These are phyloP conservation scores for Pogonomyrmex barbatus DNA, from an alignment of 1,140 invertebrate genomes.

Conservation along the genomic window DNA sequence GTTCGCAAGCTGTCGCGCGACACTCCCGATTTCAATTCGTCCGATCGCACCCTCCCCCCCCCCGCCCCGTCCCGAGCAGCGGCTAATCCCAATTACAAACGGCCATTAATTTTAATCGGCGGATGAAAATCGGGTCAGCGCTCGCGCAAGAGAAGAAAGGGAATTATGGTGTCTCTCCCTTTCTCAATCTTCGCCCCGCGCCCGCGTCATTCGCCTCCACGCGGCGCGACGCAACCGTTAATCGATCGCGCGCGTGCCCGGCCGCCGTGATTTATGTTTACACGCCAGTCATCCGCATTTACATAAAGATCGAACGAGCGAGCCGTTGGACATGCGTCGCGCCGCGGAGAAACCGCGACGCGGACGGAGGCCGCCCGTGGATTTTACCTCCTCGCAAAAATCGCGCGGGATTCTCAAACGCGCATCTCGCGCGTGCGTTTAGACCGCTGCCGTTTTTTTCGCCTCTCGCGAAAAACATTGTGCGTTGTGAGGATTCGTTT, in stretches of 20 bases:
- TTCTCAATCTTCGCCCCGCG: not conserved
- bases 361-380: not conserved
- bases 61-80: not conserved
- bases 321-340: not conserved
- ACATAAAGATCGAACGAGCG: slow-evolving; percentile 51
- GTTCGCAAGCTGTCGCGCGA: slow-evolving; percentile 46
- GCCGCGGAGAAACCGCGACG: not conserved
- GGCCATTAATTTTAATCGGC: slow-evolving; percentile 49
- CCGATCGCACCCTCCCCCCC: slow-evolving; percentile 7
- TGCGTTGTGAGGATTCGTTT: not conserved
- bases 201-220: not conserved
- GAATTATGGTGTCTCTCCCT: slow-evolving; percentile 35
- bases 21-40: slow-evolving; percentile 43
- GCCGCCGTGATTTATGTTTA: slow-evolving; percentile 79
- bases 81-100: slow-evolving; percentile 57
- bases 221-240: slow-evolving; percentile 12
- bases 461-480: too few species aligned
- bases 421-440: too few species aligned
- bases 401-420: not conserved
- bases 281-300: slow-evolving; percentile 85
- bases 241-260: slow-evolving; percentile 61
- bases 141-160: slow-evolving; percentile 25
- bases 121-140: slow-evolving; percentile 65
- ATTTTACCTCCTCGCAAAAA: not conserved
- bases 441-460: too few species aligned